A percentile compares a stretch with the other conserved stretches of the same genome.
Evolutionary conservation across 2,797 vertebrate species (phyloP).

Genomic region (Pteronotus mesoamericanus): DNA sequence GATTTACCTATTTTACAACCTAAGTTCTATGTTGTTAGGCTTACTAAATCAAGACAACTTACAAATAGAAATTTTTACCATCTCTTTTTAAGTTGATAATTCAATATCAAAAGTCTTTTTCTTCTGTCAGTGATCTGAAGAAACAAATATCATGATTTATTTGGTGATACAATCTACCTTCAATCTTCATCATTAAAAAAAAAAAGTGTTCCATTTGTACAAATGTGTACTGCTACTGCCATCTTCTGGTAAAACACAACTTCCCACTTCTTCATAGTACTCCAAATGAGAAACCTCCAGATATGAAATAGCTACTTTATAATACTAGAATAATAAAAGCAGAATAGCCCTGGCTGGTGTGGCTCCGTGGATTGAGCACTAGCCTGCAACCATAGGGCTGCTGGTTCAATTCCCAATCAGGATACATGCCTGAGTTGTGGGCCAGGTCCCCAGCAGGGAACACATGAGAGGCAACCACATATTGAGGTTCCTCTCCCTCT

Average conservation of each 20-base stretch:
- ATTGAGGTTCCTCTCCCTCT: no score
- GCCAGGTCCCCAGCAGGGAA: no score
- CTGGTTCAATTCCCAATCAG: no score
- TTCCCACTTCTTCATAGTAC: not conserved
- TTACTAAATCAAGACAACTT: not conserved
- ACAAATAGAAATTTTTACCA: not conserved
- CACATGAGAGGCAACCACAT: no score
- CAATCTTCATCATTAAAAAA: not conserved
- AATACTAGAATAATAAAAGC: not conserved
- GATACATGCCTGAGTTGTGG: no score
- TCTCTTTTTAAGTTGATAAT: not conserved
- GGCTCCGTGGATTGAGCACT: no score
- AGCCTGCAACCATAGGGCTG: no score
- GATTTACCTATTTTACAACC: not conserved
- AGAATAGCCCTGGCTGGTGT: no score
- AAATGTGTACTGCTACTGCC: slow-evolving; percentile 62
- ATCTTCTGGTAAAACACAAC: slow-evolving; percentile 69
- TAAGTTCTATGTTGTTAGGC: not conserved
- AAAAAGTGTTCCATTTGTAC: not conserved
- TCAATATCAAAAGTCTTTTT: slow-evolving; percentile 15
- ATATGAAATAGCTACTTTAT: not conserved
- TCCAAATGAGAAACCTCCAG: not conserved
- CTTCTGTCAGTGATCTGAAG: not conserved
- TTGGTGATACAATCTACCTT: not conserved
- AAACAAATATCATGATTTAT: slow-evolving; percentile 12